These are phyloP conservation scores for Drosophila multiciliata DNA, from an alignment of 2,888 invertebrate genomes.

Conservation along the genomic window DNA sequence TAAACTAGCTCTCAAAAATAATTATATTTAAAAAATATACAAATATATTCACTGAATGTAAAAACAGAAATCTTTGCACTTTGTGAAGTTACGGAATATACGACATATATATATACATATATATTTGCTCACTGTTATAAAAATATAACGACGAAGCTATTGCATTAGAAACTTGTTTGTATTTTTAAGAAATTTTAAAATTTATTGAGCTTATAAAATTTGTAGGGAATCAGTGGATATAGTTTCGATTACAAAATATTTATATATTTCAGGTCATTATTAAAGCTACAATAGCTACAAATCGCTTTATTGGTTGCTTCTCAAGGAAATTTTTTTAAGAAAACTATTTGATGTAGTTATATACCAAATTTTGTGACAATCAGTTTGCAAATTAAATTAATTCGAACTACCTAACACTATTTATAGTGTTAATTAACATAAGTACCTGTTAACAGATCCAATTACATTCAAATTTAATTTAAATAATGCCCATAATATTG, in stretches of 20 bases:
- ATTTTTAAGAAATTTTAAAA: not conserved
- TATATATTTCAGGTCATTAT: not conserved
- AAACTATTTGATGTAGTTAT: not conserved
- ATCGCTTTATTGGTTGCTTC: not conserved
- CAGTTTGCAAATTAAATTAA: not conserved
- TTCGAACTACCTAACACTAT: not conserved
- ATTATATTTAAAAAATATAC: not conserved
- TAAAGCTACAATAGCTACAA: not conserved
- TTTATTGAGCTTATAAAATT: not conserved
- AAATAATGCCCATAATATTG: not conserved
- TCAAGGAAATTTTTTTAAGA: not conserved
- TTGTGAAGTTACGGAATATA: not conserved
- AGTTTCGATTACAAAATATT: not conserved
- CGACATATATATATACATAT: not conserved
- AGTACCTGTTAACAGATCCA: not conserved
- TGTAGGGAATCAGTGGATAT: too few species aligned
- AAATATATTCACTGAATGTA: not conserved
- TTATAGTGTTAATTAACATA: slow-evolving; percentile 2
- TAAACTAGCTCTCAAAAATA: not conserved
- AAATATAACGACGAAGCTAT: not conserved
- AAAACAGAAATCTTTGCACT: not conserved
- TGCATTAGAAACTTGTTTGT: not conserved
- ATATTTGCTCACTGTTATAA: not conserved
- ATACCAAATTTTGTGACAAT: slow-evolving; percentile 28
- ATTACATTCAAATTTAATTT: not conserved